Percentiles rank a stretch among this genome's conserved stretches.
These are phyloP conservation scores for Isaurus tuberculatus DNA, from an alignment of 92 coral and sea anemone species.

Conservation along the genomic window DNA sequence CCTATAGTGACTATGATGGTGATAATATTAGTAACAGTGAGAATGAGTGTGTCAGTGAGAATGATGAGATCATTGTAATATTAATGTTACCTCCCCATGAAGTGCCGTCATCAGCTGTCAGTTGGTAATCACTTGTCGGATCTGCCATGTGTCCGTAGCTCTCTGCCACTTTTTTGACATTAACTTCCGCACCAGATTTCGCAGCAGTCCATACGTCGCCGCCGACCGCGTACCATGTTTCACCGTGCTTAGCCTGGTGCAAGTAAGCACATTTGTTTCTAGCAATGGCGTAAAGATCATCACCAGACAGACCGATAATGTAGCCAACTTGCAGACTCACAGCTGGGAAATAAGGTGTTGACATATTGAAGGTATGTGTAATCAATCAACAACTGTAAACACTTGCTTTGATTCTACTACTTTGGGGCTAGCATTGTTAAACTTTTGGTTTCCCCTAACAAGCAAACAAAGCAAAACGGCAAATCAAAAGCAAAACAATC, in stretches of 20 bases:
- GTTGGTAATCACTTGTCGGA: not conserved
- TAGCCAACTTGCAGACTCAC: slow-evolving; percentile 31
- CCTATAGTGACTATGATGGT: too few species aligned
- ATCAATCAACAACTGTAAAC: too few species aligned
- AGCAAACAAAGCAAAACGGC: too few species aligned
- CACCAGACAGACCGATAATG: slow-evolving; percentile 29
- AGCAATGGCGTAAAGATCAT: slow-evolving; percentile 23
- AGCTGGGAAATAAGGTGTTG: not conserved
- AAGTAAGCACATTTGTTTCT: slow-evolving; percentile 43
- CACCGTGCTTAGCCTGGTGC: slow-evolving; percentile 32
- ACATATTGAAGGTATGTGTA: not conserved
- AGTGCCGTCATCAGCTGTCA: not conserved
- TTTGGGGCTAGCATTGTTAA: too few species aligned
- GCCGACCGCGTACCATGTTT: slow-evolving; percentile 5
- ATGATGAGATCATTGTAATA: not conserved
- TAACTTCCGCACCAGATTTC: slow-evolving; percentile 8
- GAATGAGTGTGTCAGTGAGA: too few species aligned
- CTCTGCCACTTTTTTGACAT: slow-evolving; percentile 17
- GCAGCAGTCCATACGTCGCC: not conserved
- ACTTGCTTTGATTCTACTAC: too few species aligned
- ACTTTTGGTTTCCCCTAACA: too few species aligned
- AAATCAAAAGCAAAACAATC: too few species aligned
- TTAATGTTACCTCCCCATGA: not conserved
- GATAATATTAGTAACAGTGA: too few species aligned
- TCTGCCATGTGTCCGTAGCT: not conserved